Evolutionary conservation across 2,888 invertebrate species (phyloP), one percentile per base, ranked within the genome.

Genomic region (Drosophila sordidapex): DNA sequence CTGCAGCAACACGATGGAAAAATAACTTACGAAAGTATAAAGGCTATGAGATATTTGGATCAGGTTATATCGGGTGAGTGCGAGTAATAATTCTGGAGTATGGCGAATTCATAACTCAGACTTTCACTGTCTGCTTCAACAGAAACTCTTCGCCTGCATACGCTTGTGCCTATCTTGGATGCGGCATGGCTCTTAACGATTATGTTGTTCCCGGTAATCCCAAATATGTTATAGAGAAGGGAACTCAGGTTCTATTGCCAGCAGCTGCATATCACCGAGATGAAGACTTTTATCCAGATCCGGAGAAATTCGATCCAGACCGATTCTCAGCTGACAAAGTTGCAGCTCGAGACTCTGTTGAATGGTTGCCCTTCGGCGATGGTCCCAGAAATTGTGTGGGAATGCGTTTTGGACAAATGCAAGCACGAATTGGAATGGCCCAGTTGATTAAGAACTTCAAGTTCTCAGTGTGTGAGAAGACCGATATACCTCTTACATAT

Each of bases 231-330:
- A 94, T 95, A 61, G 93, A 94, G 38, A 93, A 94, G 27, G 91
- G 87, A 25, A 85, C 81, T 3, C 69, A 80, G 5, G 49, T 92
- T 1, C 2, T 89, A 0, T 74, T 92, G 25, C 92, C 92, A 0
- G 74, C 80, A 11, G 93, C 93, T 63, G 94, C 94, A 0, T 94
- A 95, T 77, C 95, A 96, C 63, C 94, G 93, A 82, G 95, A 95
- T 76, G 91, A 92, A 2, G 82, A 92, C 2, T 87, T 92, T 40
- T 94, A 93, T 73, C 92, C 93, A 0, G 93, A 96, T 3, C 96
- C 96, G 0, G 92, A 94, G 1, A 93, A 92, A 25, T 96, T 95
- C 64, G 94, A 95, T 68, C 95, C 96, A 0, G 95, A 95, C 1
- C 93, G 95, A 74, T 96, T 95, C 88, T 91, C 93, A 0, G 91